Conservation (phyloP, 2,888 invertebrate species). For the Dryadula phaetusa region DNA sequence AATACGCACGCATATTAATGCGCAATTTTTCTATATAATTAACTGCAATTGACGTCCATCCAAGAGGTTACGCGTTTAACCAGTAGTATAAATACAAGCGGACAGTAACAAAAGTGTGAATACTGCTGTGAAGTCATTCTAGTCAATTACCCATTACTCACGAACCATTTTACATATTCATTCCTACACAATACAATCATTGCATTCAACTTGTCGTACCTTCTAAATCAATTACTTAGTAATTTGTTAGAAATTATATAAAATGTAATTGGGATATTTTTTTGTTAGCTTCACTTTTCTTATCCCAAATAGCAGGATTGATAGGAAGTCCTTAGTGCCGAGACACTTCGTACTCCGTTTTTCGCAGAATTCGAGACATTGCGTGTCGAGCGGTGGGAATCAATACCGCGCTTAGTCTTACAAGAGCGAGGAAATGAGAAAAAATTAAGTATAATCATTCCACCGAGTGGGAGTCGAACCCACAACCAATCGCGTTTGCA, state of each 20-base stretch:
- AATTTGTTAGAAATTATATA: conserved; percentile 7
- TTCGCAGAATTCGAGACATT: too few relatives aligned
- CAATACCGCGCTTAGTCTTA: too few relatives aligned
- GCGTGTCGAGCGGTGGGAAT: too few relatives aligned
- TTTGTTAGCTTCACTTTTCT: too few relatives aligned
- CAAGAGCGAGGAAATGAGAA: too few relatives aligned
- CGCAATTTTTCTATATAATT: background rate
- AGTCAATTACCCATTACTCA: conserved; percentile 27
- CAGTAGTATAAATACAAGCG: background rate
- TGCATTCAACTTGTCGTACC: conserved; percentile 12
- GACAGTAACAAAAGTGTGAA: conserved; percentile 4
- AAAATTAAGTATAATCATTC: too few relatives aligned
- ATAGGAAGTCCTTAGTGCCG: too few relatives aligned
- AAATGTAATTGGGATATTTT: background rate
- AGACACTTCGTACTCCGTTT: too few relatives aligned
- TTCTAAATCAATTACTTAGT: conserved; percentile 15
- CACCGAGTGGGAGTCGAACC: too few relatives aligned
- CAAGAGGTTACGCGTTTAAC: background rate
- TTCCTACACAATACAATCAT: conserved; percentile 27
- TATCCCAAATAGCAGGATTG: too few relatives aligned
- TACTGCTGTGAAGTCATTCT: conserved; percentile 17
- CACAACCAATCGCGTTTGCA: too few relatives aligned
- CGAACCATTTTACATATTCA: conserved; percentile 24
- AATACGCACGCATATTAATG: too few relatives aligned
- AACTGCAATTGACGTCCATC: background rate